Evolutionary conservation across 2,888 invertebrate genomes (phyloP).

Genomic region (Polyploca ridens): DNA sequence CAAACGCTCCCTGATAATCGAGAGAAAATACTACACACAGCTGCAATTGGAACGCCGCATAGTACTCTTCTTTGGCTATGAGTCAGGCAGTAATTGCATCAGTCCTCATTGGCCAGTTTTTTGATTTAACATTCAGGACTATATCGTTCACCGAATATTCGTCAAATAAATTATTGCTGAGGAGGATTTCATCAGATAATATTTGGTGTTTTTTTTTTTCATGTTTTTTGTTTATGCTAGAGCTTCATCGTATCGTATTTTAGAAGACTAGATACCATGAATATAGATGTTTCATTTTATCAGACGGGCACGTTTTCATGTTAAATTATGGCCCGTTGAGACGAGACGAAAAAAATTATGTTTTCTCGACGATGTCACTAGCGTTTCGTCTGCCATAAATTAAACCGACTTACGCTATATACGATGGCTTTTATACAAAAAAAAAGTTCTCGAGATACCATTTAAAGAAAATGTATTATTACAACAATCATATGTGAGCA

Average conservation of each 20-base stretch:
- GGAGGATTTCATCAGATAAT: constrained; percentile 27
- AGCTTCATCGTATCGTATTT: constrained; percentile 44
- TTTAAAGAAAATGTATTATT: neutral
- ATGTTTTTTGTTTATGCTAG: constrained; percentile 27
- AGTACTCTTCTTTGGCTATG: constrained; percentile 73
- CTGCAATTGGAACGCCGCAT: constrained; percentile 79
- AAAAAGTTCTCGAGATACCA: constrained; percentile 17
- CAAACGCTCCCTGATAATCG: constrained; percentile 78
- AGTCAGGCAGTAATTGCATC: constrained; percentile 75
- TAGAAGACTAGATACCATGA: constrained; percentile 49
- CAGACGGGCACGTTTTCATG: constrained; percentile 44
- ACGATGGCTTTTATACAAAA: constrained; percentile 22
- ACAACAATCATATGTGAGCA: neutral
- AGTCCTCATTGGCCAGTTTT: constrained; percentile 60
- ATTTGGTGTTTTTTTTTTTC: constrained; percentile 30
- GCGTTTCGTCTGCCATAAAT: constrained; percentile 31
- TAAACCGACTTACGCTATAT: constrained; percentile 22
- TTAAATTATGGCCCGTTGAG: constrained; percentile 53
- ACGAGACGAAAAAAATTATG: constrained; percentile 41
- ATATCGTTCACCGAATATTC: constrained; percentile 30
- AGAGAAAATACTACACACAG: constrained; percentile 78
- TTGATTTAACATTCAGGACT: constrained; percentile 44
- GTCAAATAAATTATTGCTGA: constrained; percentile 26
- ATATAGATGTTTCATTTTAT: constrained; percentile 61
- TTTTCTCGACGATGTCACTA: constrained; percentile 25